Base-by-base conservation (phyloP, 1,140 invertebrate genomes). In the Magallana gigas region DNA sequence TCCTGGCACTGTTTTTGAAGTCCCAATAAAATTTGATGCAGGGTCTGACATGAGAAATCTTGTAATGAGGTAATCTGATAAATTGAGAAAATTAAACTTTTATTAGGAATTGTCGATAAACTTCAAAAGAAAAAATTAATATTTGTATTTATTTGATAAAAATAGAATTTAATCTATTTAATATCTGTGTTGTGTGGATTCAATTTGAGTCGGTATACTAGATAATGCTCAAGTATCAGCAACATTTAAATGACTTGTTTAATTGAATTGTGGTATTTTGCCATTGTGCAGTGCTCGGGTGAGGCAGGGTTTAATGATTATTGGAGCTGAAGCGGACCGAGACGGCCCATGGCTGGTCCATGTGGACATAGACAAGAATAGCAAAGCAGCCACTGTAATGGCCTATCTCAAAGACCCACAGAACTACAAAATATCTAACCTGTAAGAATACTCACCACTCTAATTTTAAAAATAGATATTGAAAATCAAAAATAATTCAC, bases 311-410 rank as follows among this genome's bases (percentile, higher is more conserved):
- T 94, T 98, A 58, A 96, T 96, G 88, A 96, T 98, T 89, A 95
- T 98, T 91, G 97, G 97, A 83, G 98, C 97, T 16, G 96, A 97
- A 56, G 96, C 97, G 8, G 85, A 86, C 57, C 96, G 96, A 62
- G 96, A 96, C 16, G 94, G 96, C 16, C 96, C 96, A 76, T 99
- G 98, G 98, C 97, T 96, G 88, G 96, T 98, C 62, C 97, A 96
- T 12, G 96, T 97, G 56, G 97, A 98, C 90, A 96, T 97, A 84
- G 97, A 97, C 93, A 96, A 97, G 56, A 97, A 97, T 92, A 97
- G 98, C 85, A 97, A 97, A 2, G 96, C 96, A 1, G 97, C 97
- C 1, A 97, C 97, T 9, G 97, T 98, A 23, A 98, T 97, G 0
- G 97, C 97, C 0, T 96, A 97, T 84, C 95, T 92, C 36, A 91